A percentile compares a stretch with the other conserved stretches of the same genome.
Conservation (phyloP, 2,797 vertebrate species). For the Anguilla marmorata region DNA sequence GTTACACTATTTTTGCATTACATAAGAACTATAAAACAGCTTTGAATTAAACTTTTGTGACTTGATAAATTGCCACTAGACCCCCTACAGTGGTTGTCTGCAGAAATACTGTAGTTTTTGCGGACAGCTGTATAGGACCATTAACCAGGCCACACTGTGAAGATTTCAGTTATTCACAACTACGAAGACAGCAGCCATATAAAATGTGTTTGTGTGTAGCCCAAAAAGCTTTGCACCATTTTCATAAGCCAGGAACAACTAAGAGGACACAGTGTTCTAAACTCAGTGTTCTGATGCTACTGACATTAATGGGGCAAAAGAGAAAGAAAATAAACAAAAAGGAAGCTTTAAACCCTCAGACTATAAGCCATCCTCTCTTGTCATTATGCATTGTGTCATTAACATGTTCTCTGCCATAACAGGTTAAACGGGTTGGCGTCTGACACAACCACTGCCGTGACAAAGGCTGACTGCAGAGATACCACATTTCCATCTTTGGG, state of each 20-base stretch:
- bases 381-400: constrained; percentile 22
- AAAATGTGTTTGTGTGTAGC: neutral
- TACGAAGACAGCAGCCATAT: neutral
- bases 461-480: constrained; percentile 15
- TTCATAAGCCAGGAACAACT: neutral
- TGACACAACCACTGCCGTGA: constrained; percentile 11
- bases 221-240: neutral
- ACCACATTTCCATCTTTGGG: constrained; percentile 14
- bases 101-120: neutral
- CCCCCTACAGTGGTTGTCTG: neutral
- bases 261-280: neutral
- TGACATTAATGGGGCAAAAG: neutral
- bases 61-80: neutral
- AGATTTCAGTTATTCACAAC: neutral
- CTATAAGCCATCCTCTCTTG: neutral
- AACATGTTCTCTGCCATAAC: constrained; percentile 18
- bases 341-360: neutral
- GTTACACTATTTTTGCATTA: constrained; percentile 21
- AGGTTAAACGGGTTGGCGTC: constrained; percentile 20
- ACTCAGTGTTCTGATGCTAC: neutral
- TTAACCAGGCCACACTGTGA: neutral
- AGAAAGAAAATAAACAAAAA: neutral
- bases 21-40: constrained; percentile 2
- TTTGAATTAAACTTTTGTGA: neutral
- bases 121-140: neutral